Evolutionary conservation across 1,140 invertebrate genomes (phyloP).

Genomic region (Sinonovacula constricta): DNA sequence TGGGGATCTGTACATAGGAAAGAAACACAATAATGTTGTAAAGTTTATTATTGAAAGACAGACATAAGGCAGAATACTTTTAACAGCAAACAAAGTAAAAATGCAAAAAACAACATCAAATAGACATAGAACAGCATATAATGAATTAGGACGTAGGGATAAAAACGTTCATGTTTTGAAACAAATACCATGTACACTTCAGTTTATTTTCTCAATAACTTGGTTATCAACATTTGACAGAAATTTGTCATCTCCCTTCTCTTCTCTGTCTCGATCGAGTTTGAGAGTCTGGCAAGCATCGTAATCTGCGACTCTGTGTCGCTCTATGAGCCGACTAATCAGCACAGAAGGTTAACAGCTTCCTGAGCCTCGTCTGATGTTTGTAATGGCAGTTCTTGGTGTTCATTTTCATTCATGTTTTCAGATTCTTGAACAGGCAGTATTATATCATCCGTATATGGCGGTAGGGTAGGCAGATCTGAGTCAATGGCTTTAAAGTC

Average conservation of each 20-base stretch:
- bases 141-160: too few relatives aligned
- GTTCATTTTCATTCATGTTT: neutral
- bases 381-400: neutral
- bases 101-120: too few relatives aligned
- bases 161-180: too few relatives aligned
- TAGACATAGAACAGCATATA: too few relatives aligned
- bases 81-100: too few relatives aligned
- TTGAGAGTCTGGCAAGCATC: neutral
- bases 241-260: neutral
- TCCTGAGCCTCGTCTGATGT: neutral
- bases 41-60: too few relatives aligned
- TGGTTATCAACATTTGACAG: neutral
- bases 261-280: neutral
- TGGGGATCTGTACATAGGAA: too few relatives aligned
- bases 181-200: too few relatives aligned
- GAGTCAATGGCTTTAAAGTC: neutral
- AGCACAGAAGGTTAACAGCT: neutral
- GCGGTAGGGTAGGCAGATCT: neutral
- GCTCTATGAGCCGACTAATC: neutral
- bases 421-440: neutral
- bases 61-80: too few relatives aligned
- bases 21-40: too few relatives aligned
- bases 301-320: neutral
- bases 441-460: neutral
- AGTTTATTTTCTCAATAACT: neutral